These are phyloP conservation scores for Fistularia tabacaria DNA, from an alignment of 2,797 vertebrate genomes.

Conservation along the genomic window DNA sequence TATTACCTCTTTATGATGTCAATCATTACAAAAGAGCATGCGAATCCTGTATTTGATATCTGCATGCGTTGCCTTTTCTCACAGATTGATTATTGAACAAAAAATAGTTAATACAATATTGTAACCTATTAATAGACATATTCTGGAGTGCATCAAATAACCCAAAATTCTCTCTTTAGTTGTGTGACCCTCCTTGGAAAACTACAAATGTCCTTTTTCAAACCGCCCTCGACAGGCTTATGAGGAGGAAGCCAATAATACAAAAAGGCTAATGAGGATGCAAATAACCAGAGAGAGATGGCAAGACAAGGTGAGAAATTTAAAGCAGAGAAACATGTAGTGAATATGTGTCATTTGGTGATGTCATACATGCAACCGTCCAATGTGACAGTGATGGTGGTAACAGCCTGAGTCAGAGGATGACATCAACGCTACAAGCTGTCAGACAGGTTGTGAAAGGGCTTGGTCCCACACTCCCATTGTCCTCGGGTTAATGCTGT, in stretches of 20 bases:
- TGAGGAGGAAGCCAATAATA: background rate
- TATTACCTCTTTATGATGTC: too few species aligned
- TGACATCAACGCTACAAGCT: conserved; percentile 73
- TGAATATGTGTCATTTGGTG: conserved; percentile 63
- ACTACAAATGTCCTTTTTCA: background rate
- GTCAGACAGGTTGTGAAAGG: conserved; percentile 72
- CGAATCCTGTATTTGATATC: too few species aligned
- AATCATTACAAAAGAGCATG: too few species aligned
- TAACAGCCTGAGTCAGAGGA: conserved; percentile 74
- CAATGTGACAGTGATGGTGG: conserved; percentile 63
- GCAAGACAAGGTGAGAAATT: conserved; percentile 22
- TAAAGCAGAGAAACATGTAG: conserved; percentile 29
- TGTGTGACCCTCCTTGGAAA: background rate
- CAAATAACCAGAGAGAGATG: conserved; percentile 26
- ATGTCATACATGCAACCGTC: conserved; percentile 62
- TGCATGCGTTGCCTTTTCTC: too few species aligned
- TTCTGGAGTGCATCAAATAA: background rate
- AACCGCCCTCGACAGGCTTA: too few species aligned
- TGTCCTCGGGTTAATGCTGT: conserved; percentile 75
- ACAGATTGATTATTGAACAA: too few species aligned
- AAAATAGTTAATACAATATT: too few species aligned
- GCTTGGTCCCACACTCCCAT: conserved; percentile 66
- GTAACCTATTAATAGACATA: background rate
- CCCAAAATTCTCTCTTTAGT: background rate
- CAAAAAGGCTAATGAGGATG: conserved; percentile 1